Conservation (phyloP, 2,888 invertebrate species). For the Chloroclystis v-ata region DNA sequence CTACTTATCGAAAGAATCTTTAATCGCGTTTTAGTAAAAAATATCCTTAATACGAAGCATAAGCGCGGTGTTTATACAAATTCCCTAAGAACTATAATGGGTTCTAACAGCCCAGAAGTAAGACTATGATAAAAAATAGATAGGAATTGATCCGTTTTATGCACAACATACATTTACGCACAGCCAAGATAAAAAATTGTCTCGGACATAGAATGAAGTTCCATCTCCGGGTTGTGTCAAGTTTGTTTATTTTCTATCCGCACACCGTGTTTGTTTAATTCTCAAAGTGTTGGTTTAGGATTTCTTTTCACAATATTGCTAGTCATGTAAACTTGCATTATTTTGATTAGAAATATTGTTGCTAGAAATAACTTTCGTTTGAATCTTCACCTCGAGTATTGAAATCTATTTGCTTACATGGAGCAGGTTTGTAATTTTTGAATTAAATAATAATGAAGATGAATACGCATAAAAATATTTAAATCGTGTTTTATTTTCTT, state of each 20-base stretch:
- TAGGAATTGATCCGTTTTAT: too few species aligned
- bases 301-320: conserved; percentile 47
- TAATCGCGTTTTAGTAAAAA: too few species aligned
- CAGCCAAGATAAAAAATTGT: background rate
- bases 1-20: too few species aligned
- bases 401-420: background rate
- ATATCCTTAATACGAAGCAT: too few species aligned
- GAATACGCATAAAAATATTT: background rate
- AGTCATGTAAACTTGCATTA: conserved; percentile 43
- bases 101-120: too few species aligned
- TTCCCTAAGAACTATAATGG: too few species aligned
- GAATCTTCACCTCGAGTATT: conserved; percentile 12
- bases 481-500: too few species aligned
- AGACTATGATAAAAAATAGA: too few species aligned
- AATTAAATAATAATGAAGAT: background rate
- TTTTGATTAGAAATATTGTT: conserved; percentile 30
- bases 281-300: conserved; percentile 51
- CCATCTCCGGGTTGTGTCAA: conserved; percentile 28
- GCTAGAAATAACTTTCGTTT: conserved; percentile 38
- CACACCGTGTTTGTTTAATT: conserved; percentile 58
- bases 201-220: conserved; percentile 1
- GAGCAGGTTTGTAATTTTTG: background rate
- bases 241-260: conserved; percentile 45
- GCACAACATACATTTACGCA: background rate
- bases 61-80: too few species aligned